phyloP scores from a whole-genome alignment of 2,113 vertebrate genomes.

The Podarcis muralis region DNA sequence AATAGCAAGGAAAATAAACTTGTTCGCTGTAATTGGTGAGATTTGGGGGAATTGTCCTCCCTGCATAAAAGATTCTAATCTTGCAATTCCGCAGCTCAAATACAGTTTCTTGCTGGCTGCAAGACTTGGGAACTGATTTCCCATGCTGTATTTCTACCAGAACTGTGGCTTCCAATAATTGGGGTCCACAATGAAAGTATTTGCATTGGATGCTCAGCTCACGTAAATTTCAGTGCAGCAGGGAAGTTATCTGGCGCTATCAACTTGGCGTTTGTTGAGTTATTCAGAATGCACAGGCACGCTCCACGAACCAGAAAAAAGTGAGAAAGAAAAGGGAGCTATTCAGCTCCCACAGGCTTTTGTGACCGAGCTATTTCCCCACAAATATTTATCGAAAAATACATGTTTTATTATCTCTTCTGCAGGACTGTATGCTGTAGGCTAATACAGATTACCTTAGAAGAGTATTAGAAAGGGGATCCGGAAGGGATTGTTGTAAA shows the following conservation, averaged over 20 bases:
- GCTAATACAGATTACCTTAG: background rate
- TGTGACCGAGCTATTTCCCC: constrained; percentile 21
- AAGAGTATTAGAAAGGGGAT: background rate
- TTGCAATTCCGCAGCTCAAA: constrained; percentile 17
- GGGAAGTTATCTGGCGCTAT: constrained; percentile 42
- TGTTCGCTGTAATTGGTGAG: background rate
- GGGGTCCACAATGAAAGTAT: constrained; percentile 32
- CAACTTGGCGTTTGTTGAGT: constrained; percentile 17
- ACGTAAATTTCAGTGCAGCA: constrained; percentile 34
- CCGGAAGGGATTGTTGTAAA: background rate
- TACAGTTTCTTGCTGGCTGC: background rate
- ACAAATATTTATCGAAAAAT: constrained; percentile 39
- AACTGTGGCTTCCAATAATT: constrained; percentile 44
- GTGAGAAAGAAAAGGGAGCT: constrained; percentile 40
- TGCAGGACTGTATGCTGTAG: background rate
- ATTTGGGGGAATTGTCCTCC: constrained; percentile 6
- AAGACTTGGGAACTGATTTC: constrained; percentile 19
- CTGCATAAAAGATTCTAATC: background rate
- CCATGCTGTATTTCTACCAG: constrained; percentile 10
- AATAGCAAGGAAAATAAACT: background rate
- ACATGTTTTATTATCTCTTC: constrained; percentile 32
- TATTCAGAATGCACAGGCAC: constrained; percentile 7
- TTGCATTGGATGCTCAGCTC: constrained; percentile 21
- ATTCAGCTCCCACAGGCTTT: constrained; percentile 31
- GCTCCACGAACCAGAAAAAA: constrained; percentile 25